A percentile compares a stretch with the other conserved stretches of the same genome.
Evolutionary conservation across 2,888 invertebrate species (phyloP).

Genomic region (Pseudanteris insignis): DNA sequence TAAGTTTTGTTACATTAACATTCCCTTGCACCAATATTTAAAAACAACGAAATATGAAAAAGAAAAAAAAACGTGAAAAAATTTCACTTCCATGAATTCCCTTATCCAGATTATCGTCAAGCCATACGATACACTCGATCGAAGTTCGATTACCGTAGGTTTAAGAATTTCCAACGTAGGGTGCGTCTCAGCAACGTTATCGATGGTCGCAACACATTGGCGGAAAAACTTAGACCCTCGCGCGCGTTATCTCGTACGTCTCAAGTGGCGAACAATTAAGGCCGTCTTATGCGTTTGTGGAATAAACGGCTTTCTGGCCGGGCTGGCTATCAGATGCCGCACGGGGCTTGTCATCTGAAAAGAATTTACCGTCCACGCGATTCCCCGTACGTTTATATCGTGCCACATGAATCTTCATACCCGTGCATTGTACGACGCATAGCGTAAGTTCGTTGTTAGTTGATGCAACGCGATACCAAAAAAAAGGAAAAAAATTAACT

Average conservation of each 20-base stretch:
- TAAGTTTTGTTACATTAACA: no score
- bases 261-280: conserved; percentile 59
- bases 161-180: conserved; percentile 12
- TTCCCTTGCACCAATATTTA: no score
- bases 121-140: conserved; percentile 16
- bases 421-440: conserved; percentile 1
- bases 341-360: conserved; percentile 59
- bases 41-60: no score
- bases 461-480: no score
- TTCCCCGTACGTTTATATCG: conserved; percentile 21
- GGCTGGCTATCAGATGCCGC: conserved; percentile 51
- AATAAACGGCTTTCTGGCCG: conserved; percentile 48
- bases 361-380: conserved; percentile 59
- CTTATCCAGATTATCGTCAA: conserved; percentile 28
- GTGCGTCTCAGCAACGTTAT: conserved; percentile 15
- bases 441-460: no score
- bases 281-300: conserved; percentile 53
- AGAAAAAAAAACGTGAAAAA: no score
- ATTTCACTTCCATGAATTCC: conserved; percentile 1
- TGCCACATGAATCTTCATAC: conserved; percentile 35
- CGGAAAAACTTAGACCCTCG: conserved; percentile 26
- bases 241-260: conserved; percentile 29
- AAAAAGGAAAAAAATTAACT: no score
- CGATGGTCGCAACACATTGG: conserved; percentile 14
- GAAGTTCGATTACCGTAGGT: conserved; percentile 3